Percentiles rank a stretch among this genome's conserved stretches.
These are phyloP conservation scores for Todiramphus saurophagus DNA, from an alignment of 2,113 vertebrate species.

Conservation along the genomic window DNA sequence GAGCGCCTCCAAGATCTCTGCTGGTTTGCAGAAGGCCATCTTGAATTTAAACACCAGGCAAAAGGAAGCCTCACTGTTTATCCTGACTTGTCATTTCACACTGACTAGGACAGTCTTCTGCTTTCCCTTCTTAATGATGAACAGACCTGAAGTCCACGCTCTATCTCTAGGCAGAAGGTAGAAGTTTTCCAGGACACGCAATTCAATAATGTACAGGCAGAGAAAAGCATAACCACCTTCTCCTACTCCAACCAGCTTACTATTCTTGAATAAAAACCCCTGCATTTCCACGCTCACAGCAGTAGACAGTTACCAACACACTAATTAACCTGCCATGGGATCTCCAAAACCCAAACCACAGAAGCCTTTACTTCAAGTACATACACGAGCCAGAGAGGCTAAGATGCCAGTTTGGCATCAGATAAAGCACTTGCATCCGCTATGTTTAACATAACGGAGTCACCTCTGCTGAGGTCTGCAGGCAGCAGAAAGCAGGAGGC, in stretches of 20 bases:
- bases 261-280: neutral
- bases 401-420: rapidly evolving
- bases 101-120: neutral
- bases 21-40: neutral
- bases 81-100: neutral
- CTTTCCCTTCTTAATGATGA: neutral
- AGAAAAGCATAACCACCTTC: neutral
- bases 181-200: neutral
- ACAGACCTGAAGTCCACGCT: neutral
- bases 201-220: rapidly evolving
- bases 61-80: neutral
- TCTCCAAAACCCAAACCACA: rapidly evolving
- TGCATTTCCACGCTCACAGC: neutral
- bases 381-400: neutral
- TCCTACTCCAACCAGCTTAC: neutral
- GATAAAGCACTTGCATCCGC: neutral
- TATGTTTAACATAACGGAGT: rapidly evolving
- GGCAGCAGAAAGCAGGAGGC: neutral
- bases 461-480: neutral
- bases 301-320: neutral
- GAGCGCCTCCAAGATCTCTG: neutral
- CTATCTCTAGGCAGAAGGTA: neutral
- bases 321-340: neutral
- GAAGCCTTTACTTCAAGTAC: neutral
- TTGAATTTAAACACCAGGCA: neutral